phyloP scores from a whole-genome alignment of 1,140 invertebrate species.

The Eriosoma lanigerum region DNA sequence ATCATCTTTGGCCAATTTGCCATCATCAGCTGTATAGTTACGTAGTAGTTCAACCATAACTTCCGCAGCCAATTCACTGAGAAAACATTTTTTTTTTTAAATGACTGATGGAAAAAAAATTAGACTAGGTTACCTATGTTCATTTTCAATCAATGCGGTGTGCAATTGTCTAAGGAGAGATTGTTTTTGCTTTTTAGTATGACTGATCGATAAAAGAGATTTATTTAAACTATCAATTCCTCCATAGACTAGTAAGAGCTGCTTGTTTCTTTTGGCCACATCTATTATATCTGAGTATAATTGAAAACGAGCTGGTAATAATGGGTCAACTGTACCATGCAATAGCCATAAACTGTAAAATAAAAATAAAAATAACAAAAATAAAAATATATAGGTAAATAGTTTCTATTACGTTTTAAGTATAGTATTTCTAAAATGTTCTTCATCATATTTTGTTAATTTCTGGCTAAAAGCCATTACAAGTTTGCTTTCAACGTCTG shows the following conservation, averaged over 20 bases:
- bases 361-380: not conserved
- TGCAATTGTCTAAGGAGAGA: constrained; percentile 86
- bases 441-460: constrained; percentile 35
- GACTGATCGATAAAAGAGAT: constrained; percentile 24
- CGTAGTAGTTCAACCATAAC: constrained; percentile 95
- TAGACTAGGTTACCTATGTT: constrained; percentile 64
- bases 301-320: constrained; percentile 37
- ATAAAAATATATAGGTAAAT: not conserved
- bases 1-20: constrained; percentile 93
- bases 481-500: constrained; percentile 25
- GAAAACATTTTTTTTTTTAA: constrained; percentile 53
- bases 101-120: not conserved
- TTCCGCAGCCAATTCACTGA: constrained; percentile 85
- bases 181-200: constrained; percentile 86
- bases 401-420: not conserved
- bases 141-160: constrained; percentile 76
- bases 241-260: constrained; percentile 25
- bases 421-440: constrained; percentile 28
- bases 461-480: constrained; percentile 38
- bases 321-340: constrained; percentile 35
- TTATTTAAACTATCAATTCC: constrained; percentile 41
- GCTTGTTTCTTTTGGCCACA: constrained; percentile 26
- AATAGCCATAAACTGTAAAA: constrained; percentile 32
- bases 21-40: constrained; percentile 95
- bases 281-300: constrained; percentile 39